phyloP scores from a whole-genome alignment of 1,140 invertebrate species.

The Matsumurasca onukii region DNA sequence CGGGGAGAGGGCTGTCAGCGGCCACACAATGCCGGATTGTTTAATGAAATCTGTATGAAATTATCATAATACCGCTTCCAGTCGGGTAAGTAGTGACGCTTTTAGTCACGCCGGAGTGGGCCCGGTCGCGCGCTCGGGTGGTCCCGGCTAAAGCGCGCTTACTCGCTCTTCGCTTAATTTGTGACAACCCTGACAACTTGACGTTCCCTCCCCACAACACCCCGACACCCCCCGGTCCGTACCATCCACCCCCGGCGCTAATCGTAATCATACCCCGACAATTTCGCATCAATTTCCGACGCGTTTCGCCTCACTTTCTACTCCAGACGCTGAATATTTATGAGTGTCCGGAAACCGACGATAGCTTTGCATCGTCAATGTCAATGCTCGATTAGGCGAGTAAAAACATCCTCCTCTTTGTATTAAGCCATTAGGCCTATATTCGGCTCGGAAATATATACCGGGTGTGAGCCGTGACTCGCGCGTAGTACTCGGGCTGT shows the following conservation, averaged over 20 bases:
- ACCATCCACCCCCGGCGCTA: not conserved
- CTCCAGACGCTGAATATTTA: too few relatives aligned
- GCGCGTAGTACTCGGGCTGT: too few relatives aligned
- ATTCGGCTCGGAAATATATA: too few relatives aligned
- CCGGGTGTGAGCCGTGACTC: too few relatives aligned
- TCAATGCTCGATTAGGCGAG: too few relatives aligned
- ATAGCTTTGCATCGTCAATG: too few relatives aligned
- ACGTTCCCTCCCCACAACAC: not conserved
- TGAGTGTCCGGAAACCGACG: too few relatives aligned
- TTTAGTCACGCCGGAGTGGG: constrained; percentile 19
- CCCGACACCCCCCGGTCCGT: not conserved
- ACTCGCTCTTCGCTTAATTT: constrained; percentile 15
- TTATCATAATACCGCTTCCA: constrained; percentile 21
- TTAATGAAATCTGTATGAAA: constrained; percentile 27
- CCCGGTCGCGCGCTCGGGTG: constrained; percentile 17
- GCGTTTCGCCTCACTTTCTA: too few relatives aligned
- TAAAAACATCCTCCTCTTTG: too few relatives aligned
- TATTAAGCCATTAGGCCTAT: too few relatives aligned
- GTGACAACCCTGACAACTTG: constrained; percentile 2
- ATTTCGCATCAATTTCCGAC: too few relatives aligned
- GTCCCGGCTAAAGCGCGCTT: constrained; percentile 14
- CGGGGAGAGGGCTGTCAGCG: constrained; percentile 1
- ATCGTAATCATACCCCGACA: too few relatives aligned
- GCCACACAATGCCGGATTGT: constrained; percentile 9
- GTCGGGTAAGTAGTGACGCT: constrained; percentile 17